Base-by-base conservation (phyloP, 2,113 vertebrate species). In the Gasterosteus nipponicus region DNA sequence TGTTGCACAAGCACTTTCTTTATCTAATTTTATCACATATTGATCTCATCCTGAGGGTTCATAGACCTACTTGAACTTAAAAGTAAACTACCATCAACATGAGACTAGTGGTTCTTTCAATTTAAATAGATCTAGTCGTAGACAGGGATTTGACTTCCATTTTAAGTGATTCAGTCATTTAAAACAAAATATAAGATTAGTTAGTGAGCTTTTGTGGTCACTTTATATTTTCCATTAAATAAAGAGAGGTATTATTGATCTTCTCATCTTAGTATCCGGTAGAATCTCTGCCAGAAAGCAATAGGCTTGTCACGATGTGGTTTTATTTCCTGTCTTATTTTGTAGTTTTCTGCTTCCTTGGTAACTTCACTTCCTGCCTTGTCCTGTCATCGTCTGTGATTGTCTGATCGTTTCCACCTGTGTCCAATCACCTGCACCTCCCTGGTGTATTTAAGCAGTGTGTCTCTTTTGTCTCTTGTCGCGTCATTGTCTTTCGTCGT, bases 1-100 rank as follows among this genome's bases (percentile, higher is more conserved):
- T 77, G 66, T 68, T 80, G 54, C 75, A 83, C 33, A 54, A 75
- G 60, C 66, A 33, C 47, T 77, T 81, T 79, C 51, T 79, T 75
- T 65, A 65, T 73, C 47, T 70, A 69, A 71, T 71, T 82, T 82
- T 39, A 69, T 26, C 47, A 35, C 39, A 59, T 62, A 70, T 82
- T 78, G 33, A 65, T 53, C 31, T 69, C 57, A 18, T 19, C 60
- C 46, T 68, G 61, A 9, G 5, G 19, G 44, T 57, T 31, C 58
- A 3, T 12, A 66, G 39, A 19, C 12, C 3, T 33, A 2, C 71
- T 65, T 59, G 26, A 75, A 51, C 26, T 64, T 74, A 8, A 22
- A 44, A 44, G 59, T 69, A 57, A 39, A n/a, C 42, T 51, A 63
- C 69, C 69, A 7, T 71, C 66, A 35, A 62, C 66, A 72, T 7